A percentile compares a stretch with the other conserved stretches of the same genome.
Evolutionary conservation across 2,113 vertebrate species (phyloP).

Genomic region (Nipponia nippon): DNA sequence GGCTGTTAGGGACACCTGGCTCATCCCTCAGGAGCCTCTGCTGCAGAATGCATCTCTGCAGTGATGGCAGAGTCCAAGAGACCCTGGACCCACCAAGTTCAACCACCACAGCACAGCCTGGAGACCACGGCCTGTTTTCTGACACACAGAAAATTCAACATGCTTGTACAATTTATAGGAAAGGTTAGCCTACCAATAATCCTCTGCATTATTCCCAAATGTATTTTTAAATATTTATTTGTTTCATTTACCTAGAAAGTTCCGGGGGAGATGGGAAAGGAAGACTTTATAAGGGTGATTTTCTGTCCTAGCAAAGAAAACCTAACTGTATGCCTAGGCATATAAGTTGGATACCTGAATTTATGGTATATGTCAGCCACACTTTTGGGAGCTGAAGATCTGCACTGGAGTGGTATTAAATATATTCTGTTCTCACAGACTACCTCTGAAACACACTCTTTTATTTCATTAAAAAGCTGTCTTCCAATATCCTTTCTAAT

Average conservation of each 20-base stretch:
- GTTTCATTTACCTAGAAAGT: not conserved
- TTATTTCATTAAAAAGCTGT: conserved; percentile 7
- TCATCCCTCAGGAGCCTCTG: not conserved
- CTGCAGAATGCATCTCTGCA: not conserved
- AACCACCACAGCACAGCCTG: not conserved
- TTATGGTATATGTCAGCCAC: not conserved
- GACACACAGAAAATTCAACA: not conserved
- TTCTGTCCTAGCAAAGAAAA: not conserved
- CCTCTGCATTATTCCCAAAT: not conserved
- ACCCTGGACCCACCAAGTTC: not conserved
- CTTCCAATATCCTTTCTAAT: not conserved
- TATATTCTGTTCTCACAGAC: not conserved
- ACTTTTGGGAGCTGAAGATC: not conserved
- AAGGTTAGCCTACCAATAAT: not conserved
- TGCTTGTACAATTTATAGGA: not conserved
- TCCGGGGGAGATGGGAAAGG: not conserved
- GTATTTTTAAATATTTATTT: not conserved
- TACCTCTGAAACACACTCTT: not conserved
- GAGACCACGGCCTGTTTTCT: not conserved
- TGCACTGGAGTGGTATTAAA: not conserved
- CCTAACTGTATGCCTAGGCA: not conserved
- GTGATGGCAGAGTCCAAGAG: not conserved
- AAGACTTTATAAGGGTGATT: not conserved
- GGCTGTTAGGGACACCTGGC: not conserved
- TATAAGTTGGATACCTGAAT: not conserved